Percentiles rank a stretch among this genome's conserved stretches.
phyloP scores from a whole-genome alignment of 2,888 invertebrate genomes.

The Parelbella ahira region DNA sequence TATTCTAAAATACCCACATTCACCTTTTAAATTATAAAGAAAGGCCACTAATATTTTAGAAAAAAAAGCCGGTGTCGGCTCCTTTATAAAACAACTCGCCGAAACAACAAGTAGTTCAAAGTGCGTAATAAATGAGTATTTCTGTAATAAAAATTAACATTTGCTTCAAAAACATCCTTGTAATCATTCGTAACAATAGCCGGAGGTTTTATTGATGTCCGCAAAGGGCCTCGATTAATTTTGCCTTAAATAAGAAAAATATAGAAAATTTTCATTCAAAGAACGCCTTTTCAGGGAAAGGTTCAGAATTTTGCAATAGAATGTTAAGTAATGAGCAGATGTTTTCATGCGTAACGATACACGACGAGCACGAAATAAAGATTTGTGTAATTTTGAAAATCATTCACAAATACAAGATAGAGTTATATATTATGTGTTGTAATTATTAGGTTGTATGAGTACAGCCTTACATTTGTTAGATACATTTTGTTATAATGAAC shows the following conservation, averaged over 20 bases:
- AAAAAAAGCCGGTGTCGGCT: constrained; percentile 18
- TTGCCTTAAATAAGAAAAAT: constrained; percentile 64
- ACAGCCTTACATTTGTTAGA: too few relatives aligned
- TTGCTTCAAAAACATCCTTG: constrained; percentile 67
- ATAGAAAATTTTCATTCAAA: constrained; percentile 35
- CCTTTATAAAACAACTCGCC: constrained; percentile 30
- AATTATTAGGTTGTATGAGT: too few relatives aligned
- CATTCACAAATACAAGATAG: too few relatives aligned
- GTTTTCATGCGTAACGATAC: constrained; percentile 35
- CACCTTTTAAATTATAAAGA: constrained; percentile 11
- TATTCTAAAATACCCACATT: constrained; percentile 5
- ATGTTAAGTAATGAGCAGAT: constrained; percentile 46
- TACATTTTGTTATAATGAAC: too few relatives aligned
- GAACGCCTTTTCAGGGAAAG: constrained; percentile 46
- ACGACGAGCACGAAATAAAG: constrained; percentile 1
- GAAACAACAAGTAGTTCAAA: constrained; percentile 53
- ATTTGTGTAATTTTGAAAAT: too few relatives aligned
- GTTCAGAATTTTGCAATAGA: constrained; percentile 42
- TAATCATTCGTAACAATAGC: constrained; percentile 73
- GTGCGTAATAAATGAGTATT: constrained; percentile 46
- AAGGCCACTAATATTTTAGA: constrained; percentile 22
- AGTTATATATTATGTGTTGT: too few relatives aligned
- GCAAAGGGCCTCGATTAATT: constrained; percentile 71
- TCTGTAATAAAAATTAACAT: constrained; percentile 74
- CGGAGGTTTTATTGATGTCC: constrained; percentile 70